phyloP scores from a whole-genome alignment of 1,140 invertebrate genomes.

The Drosophila albomicans region DNA sequence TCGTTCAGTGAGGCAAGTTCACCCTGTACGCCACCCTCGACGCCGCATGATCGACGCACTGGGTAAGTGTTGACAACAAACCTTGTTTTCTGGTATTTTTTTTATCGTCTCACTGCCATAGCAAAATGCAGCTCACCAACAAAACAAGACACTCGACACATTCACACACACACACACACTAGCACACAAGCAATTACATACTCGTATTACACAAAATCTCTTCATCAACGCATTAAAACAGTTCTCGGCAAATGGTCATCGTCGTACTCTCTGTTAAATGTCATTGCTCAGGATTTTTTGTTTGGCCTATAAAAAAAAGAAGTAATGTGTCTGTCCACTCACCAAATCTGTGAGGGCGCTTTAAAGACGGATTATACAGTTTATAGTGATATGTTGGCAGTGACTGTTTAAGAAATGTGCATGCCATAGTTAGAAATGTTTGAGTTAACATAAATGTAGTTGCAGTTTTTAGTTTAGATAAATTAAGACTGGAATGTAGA shows the following conservation, averaged over 20 bases:
- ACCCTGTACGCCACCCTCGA: conserved; percentile 83
- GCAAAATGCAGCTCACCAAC: conserved; percentile 39
- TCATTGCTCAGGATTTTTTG: conserved; percentile 3
- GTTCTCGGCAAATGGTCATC: conserved; percentile 31
- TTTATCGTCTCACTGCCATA: conserved; percentile 20
- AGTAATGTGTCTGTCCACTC: background rate
- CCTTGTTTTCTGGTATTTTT: no score
- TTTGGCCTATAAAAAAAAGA: background rate
- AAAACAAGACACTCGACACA: background rate
- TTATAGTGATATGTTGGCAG: background rate
- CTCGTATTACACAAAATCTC: conserved; percentile 3
- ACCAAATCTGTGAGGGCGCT: background rate
- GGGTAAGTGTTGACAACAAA: conserved; percentile 69
- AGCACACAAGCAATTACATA: conserved; percentile 29
- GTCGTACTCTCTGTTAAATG: conserved; percentile 16
- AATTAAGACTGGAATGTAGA: background rate
- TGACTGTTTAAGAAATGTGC: background rate
- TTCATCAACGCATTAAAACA: conserved; percentile 20
- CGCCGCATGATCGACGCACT: conserved; percentile 81
- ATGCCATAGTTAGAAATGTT: conserved; percentile 8
- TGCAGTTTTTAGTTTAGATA: background rate
- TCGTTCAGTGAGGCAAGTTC: conserved; percentile 84
- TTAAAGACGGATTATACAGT: background rate
- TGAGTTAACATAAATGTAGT: background rate
- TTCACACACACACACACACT: background rate